Conservation (phyloP, 2,797 vertebrate species). For the Ptychadena robeensis region DNA sequence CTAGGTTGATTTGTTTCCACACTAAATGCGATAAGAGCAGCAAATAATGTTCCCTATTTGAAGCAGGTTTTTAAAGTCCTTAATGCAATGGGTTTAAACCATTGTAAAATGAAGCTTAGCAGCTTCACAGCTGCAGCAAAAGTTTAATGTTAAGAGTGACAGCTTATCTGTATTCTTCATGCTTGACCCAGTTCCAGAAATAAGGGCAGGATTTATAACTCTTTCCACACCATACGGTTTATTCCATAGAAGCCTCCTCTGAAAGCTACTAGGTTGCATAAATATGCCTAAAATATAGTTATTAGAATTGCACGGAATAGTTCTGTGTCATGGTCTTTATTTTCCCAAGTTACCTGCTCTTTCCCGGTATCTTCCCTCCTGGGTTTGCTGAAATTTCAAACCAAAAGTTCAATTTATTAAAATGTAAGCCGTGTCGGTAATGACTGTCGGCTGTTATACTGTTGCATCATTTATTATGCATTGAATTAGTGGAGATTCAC, state of each 20-base stretch:
- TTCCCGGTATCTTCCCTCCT: not conserved
- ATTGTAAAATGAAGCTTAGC: not conserved
- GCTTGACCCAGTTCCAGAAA: conserved; percentile 53
- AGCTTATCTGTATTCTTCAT: conserved; percentile 31
- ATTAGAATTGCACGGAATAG: conserved; percentile 6
- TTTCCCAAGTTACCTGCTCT: not conserved
- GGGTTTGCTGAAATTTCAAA: conserved; percentile 10
- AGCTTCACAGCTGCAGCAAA: not conserved
- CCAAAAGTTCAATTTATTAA: not conserved
- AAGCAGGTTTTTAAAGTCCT: not conserved
- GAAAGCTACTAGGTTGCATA: not conserved
- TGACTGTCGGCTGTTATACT: not conserved
- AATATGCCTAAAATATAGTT: conserved; percentile 30
- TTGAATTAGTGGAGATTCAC: not conserved
- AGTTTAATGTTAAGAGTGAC: conserved; percentile 25
- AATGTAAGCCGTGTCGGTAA: not conserved
- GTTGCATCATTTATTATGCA: not conserved
- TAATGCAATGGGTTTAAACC: not conserved
- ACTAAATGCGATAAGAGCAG: too few species aligned
- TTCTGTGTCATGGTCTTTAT: not conserved
- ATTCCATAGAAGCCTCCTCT: not conserved
- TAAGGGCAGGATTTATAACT: conserved; percentile 30
- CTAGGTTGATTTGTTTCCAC: too few species aligned
- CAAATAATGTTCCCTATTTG: not conserved
- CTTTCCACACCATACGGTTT: not conserved